A percentile compares a stretch with the other conserved stretches of the same genome.
Evolutionary conservation across 2,113 vertebrate species (phyloP).

Genomic region (Marmota flaviventris): DNA sequence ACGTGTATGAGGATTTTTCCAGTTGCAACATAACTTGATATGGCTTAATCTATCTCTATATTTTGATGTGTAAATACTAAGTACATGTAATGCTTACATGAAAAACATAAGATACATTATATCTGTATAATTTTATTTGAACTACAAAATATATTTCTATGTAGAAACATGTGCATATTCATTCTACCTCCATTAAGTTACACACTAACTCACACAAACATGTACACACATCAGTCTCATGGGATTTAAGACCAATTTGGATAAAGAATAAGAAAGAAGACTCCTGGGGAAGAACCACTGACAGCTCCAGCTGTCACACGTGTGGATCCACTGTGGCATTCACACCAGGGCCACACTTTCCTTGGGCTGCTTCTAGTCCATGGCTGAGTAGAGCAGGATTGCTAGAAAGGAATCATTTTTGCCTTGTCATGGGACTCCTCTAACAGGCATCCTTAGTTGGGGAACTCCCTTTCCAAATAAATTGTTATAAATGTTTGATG

Average conservation of each 20-base stretch:
- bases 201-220: not conserved
- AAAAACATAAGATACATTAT: not conserved
- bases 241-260: not conserved
- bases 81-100: not conserved
- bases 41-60: not conserved
- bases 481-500: not conserved
- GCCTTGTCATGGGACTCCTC: not conserved
- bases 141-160: not conserved
- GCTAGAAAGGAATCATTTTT: not conserved
- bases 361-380: not conserved
- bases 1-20: not conserved
- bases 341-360: not conserved
- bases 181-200: not conserved
- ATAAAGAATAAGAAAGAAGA: not conserved
- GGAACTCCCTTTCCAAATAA: not conserved
- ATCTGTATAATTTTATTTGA: not conserved
- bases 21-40: not conserved
- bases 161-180: not conserved
- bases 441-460: not conserved
- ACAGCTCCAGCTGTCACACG: not conserved
- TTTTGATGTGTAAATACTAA: constrained; percentile 1
- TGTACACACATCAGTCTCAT: not conserved
- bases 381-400: not conserved
- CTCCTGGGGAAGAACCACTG: not conserved
- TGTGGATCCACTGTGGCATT: not conserved